Base-by-base conservation (phyloP, 2,888 invertebrate genomes). In the Fissipunctia ypsillon region DNA sequence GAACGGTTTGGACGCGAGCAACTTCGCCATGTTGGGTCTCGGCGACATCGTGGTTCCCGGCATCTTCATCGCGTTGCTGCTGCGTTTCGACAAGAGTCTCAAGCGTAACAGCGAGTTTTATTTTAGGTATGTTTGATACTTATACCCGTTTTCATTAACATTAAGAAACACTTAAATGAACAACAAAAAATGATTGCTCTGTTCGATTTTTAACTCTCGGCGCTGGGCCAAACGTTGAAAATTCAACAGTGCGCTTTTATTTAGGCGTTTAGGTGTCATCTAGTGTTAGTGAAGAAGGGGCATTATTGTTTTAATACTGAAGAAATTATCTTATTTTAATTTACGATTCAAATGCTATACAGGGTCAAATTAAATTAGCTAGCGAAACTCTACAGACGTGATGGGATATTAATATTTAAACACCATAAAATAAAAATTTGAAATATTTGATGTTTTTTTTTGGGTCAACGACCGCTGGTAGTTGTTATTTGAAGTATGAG, bases 31-130 rank as follows among this genome's bases (percentile, higher is more conserved):
- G 99, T 96, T 99, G 69, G 99, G 99, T 0, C 97, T 99, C 19
- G 99, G 99, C 6, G 99, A 99, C 94, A 99, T 99, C 89, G 99
- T 99, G 48, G 99, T 99, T 84, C 99, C 99, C 7, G 99, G 99
- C 83, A 99, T 99, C 91, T 99, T 99, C 94, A 99, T 99, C 68
- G 99, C 99, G 0, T 97, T 99, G 38, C 96, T 99, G 63, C 97
- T 99, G 65, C 97, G 99, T 84, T 99, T 99, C 95, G 99, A 99
- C 96, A 97, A 98, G 92, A 98, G 98, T 90, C 96, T 98, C 80
- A 98, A 98, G 88, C 90, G 98, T 28, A 98, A 98, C 91, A 97
- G 97, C 19, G 97, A 98, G 88, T 97, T 98, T 38, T 99, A 99
- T 93, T 99, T 99, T 96, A 98, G 89, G 89, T 91, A 77, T 54